phyloP scores from a whole-genome alignment of 1,140 invertebrate genomes.

The Tenebrio molitor region DNA sequence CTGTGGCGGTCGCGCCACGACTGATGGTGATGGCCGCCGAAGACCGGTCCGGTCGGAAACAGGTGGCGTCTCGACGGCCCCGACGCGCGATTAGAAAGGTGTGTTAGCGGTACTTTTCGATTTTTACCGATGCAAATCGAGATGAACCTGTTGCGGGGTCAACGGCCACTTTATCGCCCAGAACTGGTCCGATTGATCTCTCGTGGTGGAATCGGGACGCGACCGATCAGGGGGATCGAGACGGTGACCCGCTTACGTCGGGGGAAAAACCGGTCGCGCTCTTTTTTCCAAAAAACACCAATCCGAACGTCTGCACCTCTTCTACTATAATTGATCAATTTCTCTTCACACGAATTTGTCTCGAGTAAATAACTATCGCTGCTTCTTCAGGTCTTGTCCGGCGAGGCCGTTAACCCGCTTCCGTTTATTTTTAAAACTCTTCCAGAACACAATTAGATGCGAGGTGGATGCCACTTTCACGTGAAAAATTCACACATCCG shows the following conservation, averaged over 20 bases:
- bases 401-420: constrained; percentile 3
- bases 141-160: constrained; percentile 20
- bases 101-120: constrained; percentile 15
- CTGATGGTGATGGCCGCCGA: constrained; percentile 14
- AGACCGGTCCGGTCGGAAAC: background rate
- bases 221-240: background rate
- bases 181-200: constrained; percentile 28
- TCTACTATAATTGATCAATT: too few species aligned
- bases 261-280: too few species aligned
- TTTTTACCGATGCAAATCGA: constrained; percentile 33
- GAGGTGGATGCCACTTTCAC: constrained; percentile 10
- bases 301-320: too few species aligned
- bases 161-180: constrained; percentile 28
- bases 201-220: background rate
- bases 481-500: constrained; percentile 21
- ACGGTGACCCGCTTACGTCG: too few species aligned
- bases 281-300: too few species aligned
- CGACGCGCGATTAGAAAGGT: constrained; percentile 13
- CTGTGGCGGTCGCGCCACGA: constrained; percentile 34
- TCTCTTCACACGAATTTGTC: too few species aligned
- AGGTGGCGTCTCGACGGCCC: constrained; percentile 14
- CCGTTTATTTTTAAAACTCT: constrained; percentile 2
- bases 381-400: too few species aligned
- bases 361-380: background rate
- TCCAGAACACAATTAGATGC: background rate